These are phyloP conservation scores for Polypedilum pembai DNA, from an alignment of 1,140 invertebrate genomes.

Conservation along the genomic window DNA sequence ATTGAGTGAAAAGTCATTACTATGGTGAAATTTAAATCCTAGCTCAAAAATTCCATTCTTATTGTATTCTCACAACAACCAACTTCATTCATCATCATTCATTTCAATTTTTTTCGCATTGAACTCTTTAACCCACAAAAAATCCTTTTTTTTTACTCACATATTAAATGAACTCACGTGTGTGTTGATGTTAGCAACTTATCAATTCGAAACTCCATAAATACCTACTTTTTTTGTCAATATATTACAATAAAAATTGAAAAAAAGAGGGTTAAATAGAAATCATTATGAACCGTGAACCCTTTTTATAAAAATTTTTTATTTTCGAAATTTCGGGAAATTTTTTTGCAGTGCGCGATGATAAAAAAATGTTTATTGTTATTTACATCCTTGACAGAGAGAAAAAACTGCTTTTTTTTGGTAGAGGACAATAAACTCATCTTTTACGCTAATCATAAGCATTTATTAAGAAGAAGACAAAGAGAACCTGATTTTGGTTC, in stretches of 20 bases:
- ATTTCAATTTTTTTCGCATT: not conserved
- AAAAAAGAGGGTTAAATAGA: not conserved
- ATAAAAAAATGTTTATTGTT: conserved; percentile 14
- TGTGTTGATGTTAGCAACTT: not conserved
- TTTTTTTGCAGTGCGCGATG: not conserved
- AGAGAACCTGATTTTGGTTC: not conserved
- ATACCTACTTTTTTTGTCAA: not conserved
- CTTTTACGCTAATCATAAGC: conserved; percentile 23
- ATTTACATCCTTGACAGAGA: not conserved
- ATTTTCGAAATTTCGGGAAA: not conserved
- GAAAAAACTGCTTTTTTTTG: not conserved
- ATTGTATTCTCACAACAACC: not conserved
- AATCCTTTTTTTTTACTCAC: too few relatives aligned
- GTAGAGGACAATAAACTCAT: conserved; percentile 14
- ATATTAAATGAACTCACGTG: not conserved
- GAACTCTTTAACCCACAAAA: too few relatives aligned
- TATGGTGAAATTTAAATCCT: too few relatives aligned
- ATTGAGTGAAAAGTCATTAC: too few relatives aligned
- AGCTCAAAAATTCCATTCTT: not conserved
- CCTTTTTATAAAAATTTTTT: not conserved
- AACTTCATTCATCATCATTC: conserved; percentile 6
- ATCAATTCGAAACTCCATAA: conserved; percentile 18
- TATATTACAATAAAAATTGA: not conserved
- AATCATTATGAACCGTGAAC: not conserved
- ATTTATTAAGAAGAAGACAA: not conserved